Percentiles rank a stretch among this genome's conserved stretches.
Conservation (phyloP, 2,113 vertebrate species). For the Myanophis thanlyinensis region DNA sequence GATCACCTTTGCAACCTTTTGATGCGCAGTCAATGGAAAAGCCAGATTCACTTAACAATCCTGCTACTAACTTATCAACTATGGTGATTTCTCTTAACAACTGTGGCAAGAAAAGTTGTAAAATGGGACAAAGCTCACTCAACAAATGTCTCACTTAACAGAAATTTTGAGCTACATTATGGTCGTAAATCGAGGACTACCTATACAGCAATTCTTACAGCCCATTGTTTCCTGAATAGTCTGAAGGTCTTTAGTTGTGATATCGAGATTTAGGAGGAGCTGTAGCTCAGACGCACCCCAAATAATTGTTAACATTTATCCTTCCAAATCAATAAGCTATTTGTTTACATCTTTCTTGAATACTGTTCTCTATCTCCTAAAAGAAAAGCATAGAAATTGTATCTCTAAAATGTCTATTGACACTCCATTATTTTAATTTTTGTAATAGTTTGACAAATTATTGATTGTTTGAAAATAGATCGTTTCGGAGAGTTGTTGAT, state of each 20-base stretch:
- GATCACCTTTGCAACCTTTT: no score
- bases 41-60: no score
- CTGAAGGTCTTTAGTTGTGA: neutral
- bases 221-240: neutral
- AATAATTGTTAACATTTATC: neutral
- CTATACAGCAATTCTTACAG: neutral
- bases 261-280: neutral
- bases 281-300: neutral
- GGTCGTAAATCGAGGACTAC: no score
- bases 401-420: neutral
- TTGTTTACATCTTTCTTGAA: neutral
- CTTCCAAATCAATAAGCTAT: neutral
- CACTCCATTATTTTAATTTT: neutral
- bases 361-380: neutral
- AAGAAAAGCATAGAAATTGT: neutral
- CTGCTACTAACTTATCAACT: no score
- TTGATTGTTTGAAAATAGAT: neutral
- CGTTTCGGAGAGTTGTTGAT: neutral
- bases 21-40: no score
- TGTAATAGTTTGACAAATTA: neutral
- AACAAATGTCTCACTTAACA: no score
- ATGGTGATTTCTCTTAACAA: no score
- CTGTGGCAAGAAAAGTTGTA: no score
- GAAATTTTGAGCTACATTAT: no score
- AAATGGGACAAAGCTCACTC: no score